Conservation (phyloP, 2,113 vertebrate genomes). For the Casuarius casuarius region DNA sequence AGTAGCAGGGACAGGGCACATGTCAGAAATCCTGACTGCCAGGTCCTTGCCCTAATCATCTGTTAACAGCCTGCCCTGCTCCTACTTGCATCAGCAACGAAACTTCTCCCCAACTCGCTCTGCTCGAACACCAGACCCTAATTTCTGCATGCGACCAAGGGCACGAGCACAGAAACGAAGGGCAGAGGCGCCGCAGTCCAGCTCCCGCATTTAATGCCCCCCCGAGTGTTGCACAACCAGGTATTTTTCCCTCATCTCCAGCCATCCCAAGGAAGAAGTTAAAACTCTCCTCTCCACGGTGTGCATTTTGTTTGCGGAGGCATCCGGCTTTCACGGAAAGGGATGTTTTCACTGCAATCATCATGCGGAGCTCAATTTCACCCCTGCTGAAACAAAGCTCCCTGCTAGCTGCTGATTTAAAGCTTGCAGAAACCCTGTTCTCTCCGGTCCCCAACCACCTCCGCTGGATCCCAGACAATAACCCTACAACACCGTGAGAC, state of each 20-base stretch:
- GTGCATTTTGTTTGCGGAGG: accelerated
- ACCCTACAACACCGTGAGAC: accelerated
- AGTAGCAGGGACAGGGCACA: not conserved
- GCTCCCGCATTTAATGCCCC: accelerated
- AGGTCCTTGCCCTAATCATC: not conserved
- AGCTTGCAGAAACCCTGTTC: not conserved
- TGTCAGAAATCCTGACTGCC: accelerated
- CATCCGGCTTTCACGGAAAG: not conserved
- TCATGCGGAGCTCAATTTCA: accelerated
- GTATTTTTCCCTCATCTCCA: not conserved
- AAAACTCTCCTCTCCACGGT: not conserved
- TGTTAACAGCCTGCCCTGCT: accelerated
- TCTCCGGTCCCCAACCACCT: not conserved
- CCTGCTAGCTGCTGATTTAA: not conserved
- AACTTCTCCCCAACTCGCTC: not conserved
- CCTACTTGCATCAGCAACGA: accelerated
- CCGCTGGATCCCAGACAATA: accelerated
- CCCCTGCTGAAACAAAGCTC: not conserved
- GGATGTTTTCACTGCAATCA: not conserved
- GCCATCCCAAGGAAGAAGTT: accelerated
- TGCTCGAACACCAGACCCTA: not conserved
- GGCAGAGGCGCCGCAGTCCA: accelerated
- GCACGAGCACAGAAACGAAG: accelerated
- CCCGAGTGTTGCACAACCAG: not conserved
- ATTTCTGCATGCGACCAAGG: accelerated